Base-by-base conservation (phyloP, 2,888 invertebrate genomes). In the Drosophila histrio region DNA sequence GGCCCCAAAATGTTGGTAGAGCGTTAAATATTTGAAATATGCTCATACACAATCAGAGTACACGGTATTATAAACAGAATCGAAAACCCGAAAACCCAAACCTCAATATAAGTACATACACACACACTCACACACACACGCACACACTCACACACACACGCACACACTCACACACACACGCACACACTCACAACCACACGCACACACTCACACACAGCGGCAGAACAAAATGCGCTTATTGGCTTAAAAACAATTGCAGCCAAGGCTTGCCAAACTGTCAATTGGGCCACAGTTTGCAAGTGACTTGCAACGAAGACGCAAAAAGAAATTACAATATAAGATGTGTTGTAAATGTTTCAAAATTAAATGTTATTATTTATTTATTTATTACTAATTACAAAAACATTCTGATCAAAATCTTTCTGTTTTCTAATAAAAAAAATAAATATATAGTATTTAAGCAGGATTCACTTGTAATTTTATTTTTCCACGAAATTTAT, bases 201-300 rank as follows among this genome's bases (percentile, higher is more conserved):
- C 19, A 32, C 7, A 19, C 2, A 17, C n/a, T 19, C 15, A 26
- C n/a, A 19, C 2, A 38, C 28, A 53, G 13, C 46, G 34, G 32
- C 26, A 47, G 28, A 56, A 36, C 57, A 38, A 49, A 76, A 76
- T 69, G 65, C 38, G 73, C 76, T 73, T 65, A 75, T 47, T 60
- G 65, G 76, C 72, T 75, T 72, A 74, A 63, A 50, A 17, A 13
- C 52, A 50, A 21, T 52, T 6, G 9, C 38, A 24, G 44, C 58
- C 58, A 57, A 54, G 43, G 58, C 64, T 63, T 54, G 46, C 41
- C 39, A 63, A 63, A 59, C 46, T 32, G 52, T 30, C 61, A 34
- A 60, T 46, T 30, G 30, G 24, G 15, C 11, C n/a, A 53, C 47
- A 63, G 17, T 50, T 56, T 38, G 24, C 22, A 28, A 52, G 34